phyloP scores from a whole-genome alignment of 2,113 vertebrate genomes.

The Chaetops frenatus region DNA sequence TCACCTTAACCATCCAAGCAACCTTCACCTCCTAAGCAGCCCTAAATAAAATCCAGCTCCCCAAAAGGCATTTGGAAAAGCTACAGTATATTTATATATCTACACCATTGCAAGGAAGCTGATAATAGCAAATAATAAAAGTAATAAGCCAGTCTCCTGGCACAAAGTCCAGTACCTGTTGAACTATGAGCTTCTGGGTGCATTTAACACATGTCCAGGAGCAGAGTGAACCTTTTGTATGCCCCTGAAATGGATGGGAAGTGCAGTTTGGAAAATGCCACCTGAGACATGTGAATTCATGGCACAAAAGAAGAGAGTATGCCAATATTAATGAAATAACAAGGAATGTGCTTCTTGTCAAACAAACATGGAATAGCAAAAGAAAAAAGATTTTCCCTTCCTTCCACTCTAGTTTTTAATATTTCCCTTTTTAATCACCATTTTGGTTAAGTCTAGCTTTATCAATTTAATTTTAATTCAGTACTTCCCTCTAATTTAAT shows the following conservation, averaged over 20 bases:
- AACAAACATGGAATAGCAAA: neutral
- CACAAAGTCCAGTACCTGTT: neutral
- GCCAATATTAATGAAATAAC: neutral
- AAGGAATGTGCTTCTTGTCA: neutral
- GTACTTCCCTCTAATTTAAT: neutral
- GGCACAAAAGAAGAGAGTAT: neutral
- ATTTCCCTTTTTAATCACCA: neutral
- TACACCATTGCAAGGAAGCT: neutral
- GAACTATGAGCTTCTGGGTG: neutral
- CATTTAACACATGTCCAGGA: neutral
- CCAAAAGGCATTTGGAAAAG: constrained; percentile 18
- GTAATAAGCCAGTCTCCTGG: neutral
- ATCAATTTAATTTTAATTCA: neutral
- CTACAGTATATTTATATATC: neutral
- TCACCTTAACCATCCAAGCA: neutral
- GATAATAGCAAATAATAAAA: neutral
- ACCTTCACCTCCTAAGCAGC: neutral
- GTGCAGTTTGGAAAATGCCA: neutral
- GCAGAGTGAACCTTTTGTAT: neutral
- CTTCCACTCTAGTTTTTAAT: neutral
- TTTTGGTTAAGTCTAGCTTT: neutral
- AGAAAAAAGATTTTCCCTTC: neutral
- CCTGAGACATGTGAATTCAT: neutral
- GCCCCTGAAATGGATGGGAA: neutral
- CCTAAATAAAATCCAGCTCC: neutral